Conservation (phyloP, 2,888 invertebrate species). For the Lasioglossum calceatum region DNA sequence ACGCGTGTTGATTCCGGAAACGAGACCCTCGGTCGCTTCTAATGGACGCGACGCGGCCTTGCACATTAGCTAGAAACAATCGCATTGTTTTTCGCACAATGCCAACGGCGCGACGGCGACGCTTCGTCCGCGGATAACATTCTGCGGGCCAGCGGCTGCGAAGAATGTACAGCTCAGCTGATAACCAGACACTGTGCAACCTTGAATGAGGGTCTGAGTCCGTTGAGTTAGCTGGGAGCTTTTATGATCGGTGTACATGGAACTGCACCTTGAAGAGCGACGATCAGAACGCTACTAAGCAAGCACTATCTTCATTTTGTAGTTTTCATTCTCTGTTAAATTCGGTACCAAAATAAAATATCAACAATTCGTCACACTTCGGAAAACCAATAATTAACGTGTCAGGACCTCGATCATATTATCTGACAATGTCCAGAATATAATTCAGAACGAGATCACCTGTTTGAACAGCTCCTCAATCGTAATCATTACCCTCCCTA, state of each 20-base stretch:
- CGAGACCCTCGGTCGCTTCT: constrained; percentile 59
- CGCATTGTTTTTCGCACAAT: constrained; percentile 74
- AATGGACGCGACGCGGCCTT: constrained; percentile 68
- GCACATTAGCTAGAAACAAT: constrained; percentile 72
- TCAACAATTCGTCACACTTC: too few relatives aligned
- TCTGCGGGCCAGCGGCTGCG: constrained; percentile 35
- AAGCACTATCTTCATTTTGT: too few relatives aligned
- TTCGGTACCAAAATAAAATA: too few relatives aligned
- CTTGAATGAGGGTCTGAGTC: not conserved
- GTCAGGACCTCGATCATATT: too few relatives aligned
- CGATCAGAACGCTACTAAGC: not conserved
- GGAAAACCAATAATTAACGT: not conserved
- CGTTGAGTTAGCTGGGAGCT: not conserved
- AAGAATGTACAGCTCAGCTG: constrained; percentile 9
- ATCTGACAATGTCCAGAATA: too few relatives aligned
- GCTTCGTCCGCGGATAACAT: constrained; percentile 10
- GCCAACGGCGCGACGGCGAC: constrained; percentile 38
- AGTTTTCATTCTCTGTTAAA: too few relatives aligned
- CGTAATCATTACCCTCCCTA: too few relatives aligned
- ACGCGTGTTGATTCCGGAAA: constrained; percentile 63
- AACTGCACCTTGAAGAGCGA: not conserved
- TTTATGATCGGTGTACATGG: not conserved
- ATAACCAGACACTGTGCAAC: not conserved
- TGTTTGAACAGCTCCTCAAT: too few relatives aligned
- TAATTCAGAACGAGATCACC: too few relatives aligned